Base-by-base conservation (phyloP, 2,797 vertebrate genomes). In the Sebastes dallii region DNA sequence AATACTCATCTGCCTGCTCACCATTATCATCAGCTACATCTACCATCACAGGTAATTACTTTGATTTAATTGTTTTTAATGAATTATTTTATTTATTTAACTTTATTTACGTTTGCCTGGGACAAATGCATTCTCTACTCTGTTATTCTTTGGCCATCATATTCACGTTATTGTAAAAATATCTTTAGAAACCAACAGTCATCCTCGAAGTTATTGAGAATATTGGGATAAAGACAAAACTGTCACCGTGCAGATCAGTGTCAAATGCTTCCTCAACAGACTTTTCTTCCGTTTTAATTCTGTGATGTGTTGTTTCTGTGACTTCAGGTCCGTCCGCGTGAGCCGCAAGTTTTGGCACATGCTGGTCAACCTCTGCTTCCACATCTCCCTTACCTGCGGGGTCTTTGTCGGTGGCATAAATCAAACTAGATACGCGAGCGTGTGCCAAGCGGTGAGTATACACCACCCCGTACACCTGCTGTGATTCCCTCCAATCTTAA, bases 321-420 rank as follows among this genome's bases (percentile, higher is more conserved):
- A 85, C 73, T 67, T 71, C 94, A 99, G 99, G 88, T 92, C 97
- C 67, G 96, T 99, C 83, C 96, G 97, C 7, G 96, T 99, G 87
- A 99, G 98, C 88, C 95, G 97, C 65, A 99, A 99, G 94, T 97
- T 96, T 85, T 99, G 98, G 99, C 98, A 99, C 92, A 99, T 99
- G 98, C 89, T 99, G 82, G 95, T 99, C 88, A 99, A 99, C 94
- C 94, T 99, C 82, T 97, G 97, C 83, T 95, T 98, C 87, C 98
- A 99, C 94, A 92, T 99, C 84, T 96, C 97, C 83, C 96, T 99
- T 92, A 98, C 97, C 8, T 97, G 97, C 25, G 95, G 94, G 61
- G 96, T 99, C 80, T 99, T 97, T 74, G 94, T 98, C 25, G 97
- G 97, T 36, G 99, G 99, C 77, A 92, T 99, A 91, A 99, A 97